phyloP scores from a whole-genome alignment of 2,888 invertebrate species.

The Graphium colonna region DNA sequence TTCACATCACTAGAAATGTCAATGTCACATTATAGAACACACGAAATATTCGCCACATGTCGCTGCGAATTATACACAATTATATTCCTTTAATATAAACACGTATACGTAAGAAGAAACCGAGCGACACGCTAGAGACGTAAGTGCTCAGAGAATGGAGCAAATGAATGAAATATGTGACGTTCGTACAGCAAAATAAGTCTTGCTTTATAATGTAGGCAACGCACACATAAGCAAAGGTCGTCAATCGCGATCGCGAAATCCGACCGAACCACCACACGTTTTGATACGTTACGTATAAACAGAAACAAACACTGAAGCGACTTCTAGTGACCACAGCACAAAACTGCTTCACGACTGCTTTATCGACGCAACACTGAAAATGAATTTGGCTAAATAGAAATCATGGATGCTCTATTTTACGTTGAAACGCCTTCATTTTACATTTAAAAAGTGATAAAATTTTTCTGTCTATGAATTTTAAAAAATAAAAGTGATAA shows the following conservation, averaged over 20 bases:
- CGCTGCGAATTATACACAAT: slow-evolving; percentile 36
- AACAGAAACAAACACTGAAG: slow-evolving; percentile 24
- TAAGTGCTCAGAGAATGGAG: slow-evolving; percentile 29
- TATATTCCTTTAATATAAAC: slow-evolving; percentile 27
- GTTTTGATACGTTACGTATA: neutral
- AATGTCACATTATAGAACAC: slow-evolving; percentile 49
- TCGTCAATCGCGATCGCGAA: slow-evolving; percentile 39
- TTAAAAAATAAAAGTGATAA: too few species aligned
- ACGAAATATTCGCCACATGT: slow-evolving; percentile 29
- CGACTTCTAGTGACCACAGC: slow-evolving; percentile 43
- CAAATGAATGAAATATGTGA: slow-evolving; percentile 39
- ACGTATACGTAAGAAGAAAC: slow-evolving; percentile 9
- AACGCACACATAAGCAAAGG: slow-evolving; percentile 51
- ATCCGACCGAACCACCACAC: slow-evolving; percentile 26
- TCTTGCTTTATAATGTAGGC: slow-evolving; percentile 38
- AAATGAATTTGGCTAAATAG: too few species aligned
- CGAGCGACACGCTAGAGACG: slow-evolving; percentile 24
- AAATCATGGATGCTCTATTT: too few species aligned
- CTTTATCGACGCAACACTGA: slow-evolving; percentile 43
- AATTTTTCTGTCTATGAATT: too few species aligned
- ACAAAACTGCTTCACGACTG: slow-evolving; percentile 31
- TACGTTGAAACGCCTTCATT: too few species aligned
- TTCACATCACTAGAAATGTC: slow-evolving; percentile 45
- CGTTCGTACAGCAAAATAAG: slow-evolving; percentile 36
- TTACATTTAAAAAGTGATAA: too few species aligned